Conservation (phyloP, 2,888 invertebrate species). For the Quadroppia sp. region DNA sequence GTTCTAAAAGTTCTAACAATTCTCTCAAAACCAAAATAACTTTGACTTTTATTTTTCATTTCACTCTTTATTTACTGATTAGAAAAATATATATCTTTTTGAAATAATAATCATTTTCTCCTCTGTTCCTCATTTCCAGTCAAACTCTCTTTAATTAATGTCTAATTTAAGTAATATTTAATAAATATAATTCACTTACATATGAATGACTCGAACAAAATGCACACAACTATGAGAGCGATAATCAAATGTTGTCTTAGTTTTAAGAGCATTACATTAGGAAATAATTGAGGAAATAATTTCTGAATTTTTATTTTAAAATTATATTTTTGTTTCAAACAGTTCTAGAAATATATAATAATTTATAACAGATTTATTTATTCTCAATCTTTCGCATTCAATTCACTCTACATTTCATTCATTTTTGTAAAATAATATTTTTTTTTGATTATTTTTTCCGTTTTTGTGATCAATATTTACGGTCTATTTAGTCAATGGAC, state of each 20-base stretch:
- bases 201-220: constrained; percentile 16
- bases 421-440: too few relatives aligned
- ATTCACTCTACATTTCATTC: background rate
- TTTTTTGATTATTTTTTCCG: too few relatives aligned
- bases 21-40: background rate
- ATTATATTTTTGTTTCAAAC: constrained; percentile 10
- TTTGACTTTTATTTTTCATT: background rate
- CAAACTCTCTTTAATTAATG: background rate
- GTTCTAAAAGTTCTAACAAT: background rate
- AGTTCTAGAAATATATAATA: background rate
- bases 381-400: background rate
- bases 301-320: background rate
- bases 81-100: background rate
- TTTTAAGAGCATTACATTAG: constrained; percentile 18
- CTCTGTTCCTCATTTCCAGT: background rate
- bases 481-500: constrained; percentile 17
- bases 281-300: constrained; percentile 31
- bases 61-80: background rate
- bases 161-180: background rate
- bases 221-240: constrained; percentile 22
- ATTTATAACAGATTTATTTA: background rate
- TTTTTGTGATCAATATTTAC: background rate
- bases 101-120: background rate
- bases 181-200: constrained; percentile 10
- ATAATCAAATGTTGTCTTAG: constrained; percentile 32